Conservation (phyloP, 2,113 vertebrate species). For the Bambusicola thoracicus region DNA sequence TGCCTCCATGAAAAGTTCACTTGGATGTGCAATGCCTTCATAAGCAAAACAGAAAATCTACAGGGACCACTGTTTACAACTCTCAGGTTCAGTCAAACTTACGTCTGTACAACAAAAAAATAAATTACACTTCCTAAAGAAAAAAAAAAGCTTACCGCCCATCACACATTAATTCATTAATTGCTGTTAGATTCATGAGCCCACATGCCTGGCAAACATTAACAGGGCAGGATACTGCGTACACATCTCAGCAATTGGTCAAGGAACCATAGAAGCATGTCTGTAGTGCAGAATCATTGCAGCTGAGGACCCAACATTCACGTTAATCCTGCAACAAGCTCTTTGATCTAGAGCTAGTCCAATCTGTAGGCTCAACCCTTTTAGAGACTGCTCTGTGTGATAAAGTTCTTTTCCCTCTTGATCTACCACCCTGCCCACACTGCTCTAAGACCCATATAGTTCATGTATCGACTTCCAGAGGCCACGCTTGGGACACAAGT, state of each 20-base stretch:
- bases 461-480: background rate
- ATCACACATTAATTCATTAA: background rate
- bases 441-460: background rate
- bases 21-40: background rate
- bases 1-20: background rate
- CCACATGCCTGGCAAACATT: background rate
- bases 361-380: background rate
- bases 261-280: background rate
- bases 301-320: background rate
- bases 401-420: background rate
- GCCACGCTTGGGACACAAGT: background rate
- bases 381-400: fast-evolving
- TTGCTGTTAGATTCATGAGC: background rate
- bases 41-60: background rate
- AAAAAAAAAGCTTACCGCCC: background rate
- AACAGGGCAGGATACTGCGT: background rate
- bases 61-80: background rate
- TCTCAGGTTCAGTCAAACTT: background rate
- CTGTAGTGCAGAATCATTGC: fast-evolving
- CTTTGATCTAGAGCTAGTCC: background rate
- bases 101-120: background rate
- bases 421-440: background rate
- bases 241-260: background rate
- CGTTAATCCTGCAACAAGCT: background rate
- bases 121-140: background rate